Conservation (phyloP, 2,797 vertebrate genomes). For the Sebastes jordani region DNA sequence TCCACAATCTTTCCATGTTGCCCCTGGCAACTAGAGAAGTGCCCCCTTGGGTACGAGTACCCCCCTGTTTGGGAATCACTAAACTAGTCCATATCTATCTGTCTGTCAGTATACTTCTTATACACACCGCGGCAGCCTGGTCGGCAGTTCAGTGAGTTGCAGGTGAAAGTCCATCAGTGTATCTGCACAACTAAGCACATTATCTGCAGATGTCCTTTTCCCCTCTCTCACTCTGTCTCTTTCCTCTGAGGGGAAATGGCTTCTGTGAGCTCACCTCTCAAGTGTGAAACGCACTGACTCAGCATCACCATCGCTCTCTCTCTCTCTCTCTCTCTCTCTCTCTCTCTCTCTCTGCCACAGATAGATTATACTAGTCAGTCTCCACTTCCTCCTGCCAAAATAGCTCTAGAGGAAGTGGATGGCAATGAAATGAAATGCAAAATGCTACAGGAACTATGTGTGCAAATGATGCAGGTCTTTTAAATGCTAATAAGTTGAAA, state of each 20-base stretch:
- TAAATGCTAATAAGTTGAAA: conserved; percentile 30
- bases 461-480: conserved; percentile 3
- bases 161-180: neutral
- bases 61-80: too few species aligned
- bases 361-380: conserved; percentile 4
- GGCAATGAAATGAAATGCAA: neutral
- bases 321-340: neutral
- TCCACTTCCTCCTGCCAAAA: conserved; percentile 20
- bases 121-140: neutral
- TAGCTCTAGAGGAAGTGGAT: neutral
- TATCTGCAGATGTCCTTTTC: conserved; percentile 15
- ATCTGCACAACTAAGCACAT: conserved; percentile 7
- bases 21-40: neutral
- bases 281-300: conserved; percentile 48
- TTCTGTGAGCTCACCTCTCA: conserved; percentile 5
- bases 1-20: neutral
- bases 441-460: conserved; percentile 2
- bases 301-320: conserved; percentile 22
- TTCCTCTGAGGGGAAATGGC: conserved; percentile 15
- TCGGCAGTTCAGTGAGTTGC: neutral
- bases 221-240: neutral
- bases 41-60: neutral
- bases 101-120: neutral
- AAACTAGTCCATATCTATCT: neutral
- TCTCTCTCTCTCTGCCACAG: neutral